Evolutionary conservation across 64 coral and sea anemone genomes (phyloP), one percentile per base, ranked within the genome.

Genomic region (Porites australiensis): DNA sequence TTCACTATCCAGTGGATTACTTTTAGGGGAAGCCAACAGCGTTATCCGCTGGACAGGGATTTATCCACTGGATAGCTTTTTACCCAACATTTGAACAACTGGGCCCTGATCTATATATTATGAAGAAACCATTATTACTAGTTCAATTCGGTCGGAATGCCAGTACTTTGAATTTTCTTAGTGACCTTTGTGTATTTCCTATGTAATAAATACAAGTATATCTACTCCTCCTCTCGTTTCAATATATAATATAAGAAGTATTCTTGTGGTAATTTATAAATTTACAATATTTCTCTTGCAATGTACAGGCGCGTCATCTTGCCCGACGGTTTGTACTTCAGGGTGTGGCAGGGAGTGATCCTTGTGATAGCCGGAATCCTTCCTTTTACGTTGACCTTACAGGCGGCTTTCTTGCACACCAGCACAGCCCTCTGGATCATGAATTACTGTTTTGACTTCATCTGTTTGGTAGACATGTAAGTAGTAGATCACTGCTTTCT

Each of bases 401-500:
- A 98, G 65, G 95, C 95, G 13, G 88, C 95, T 3, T 80, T 98
- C 44, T 76, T 94, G 14, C 95, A 98, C 45, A 92, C 90, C 50
- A 76, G 74, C 64, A 88, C 87, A 13, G 51, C 66, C 15, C 71
- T 98, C 8, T 98, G 95, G 95, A 69, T 98, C 49, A 19, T 94
- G 2, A 94, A 98, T 74, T 98, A 98, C 74, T 83, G 72, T 63
- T 91, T 94, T 65, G 95, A 98, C 55, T 16, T 91, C 57, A 22
- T 94, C 37, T 98, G 86, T 64, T 73, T 94, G 20, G 88, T 94
- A 23, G 95, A 98, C 74, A 88, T 98, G 95, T 98, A 57, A 96
- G 95, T 96, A 82, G 19, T 10, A 6, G 10, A 3, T 6, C 20
- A 18, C 27, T 6, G 4, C 23, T 14, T 13, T 37, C 46, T 37